phyloP scores from a whole-genome alignment of 1,140 invertebrate species.

The Lordiphosa clarofinis region DNA sequence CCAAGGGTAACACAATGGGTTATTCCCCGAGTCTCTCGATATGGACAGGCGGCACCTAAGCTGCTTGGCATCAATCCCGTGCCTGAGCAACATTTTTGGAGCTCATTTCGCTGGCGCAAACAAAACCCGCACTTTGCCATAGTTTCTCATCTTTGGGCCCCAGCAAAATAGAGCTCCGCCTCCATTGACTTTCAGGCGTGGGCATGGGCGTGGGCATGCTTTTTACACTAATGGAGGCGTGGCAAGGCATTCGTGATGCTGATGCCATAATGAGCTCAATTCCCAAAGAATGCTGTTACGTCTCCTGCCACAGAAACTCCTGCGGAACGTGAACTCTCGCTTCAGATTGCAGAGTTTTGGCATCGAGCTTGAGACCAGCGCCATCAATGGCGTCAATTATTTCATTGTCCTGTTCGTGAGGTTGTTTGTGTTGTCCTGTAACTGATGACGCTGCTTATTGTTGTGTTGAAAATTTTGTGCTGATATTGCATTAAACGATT shows the following conservation, averaged over 20 bases:
- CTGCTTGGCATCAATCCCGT: conserved; percentile 59
- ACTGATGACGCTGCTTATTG: conserved; percentile 74
- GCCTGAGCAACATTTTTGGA: conserved; percentile 60
- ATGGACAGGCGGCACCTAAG: conserved; percentile 36
- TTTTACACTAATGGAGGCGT: conserved; percentile 75
- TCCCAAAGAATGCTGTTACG: conserved; percentile 69
- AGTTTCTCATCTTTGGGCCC: conserved; percentile 64
- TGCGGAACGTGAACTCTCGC: no score
- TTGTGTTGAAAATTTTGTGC: conserved; percentile 60
- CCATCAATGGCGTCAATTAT: conserved; percentile 74
- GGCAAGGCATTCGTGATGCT: conserved; percentile 28
- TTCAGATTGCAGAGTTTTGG: conserved; percentile 33
- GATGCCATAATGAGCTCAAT: conserved; percentile 76
- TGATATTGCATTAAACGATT: conserved; percentile 65
- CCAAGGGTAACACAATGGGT: conserved; percentile 35
- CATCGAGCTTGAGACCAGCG: conserved; percentile 27
- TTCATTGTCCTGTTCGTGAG: conserved; percentile 52
- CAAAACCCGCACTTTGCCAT: conserved; percentile 29
- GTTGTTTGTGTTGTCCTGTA: conserved; percentile 30
- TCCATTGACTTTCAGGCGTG: conserved; percentile 38
- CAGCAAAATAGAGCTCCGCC: conserved; percentile 50
- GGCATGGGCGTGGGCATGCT: conserved; percentile 50
- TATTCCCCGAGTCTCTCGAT: conserved; percentile 40
- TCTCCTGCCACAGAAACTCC: not conserved
- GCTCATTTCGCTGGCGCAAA: conserved; percentile 60